Percentiles rank a stretch among this genome's conserved stretches.
These are phyloP conservation scores for Vombatus ursinus DNA, from an alignment of 2,113 vertebrate species.

Conservation along the genomic window DNA sequence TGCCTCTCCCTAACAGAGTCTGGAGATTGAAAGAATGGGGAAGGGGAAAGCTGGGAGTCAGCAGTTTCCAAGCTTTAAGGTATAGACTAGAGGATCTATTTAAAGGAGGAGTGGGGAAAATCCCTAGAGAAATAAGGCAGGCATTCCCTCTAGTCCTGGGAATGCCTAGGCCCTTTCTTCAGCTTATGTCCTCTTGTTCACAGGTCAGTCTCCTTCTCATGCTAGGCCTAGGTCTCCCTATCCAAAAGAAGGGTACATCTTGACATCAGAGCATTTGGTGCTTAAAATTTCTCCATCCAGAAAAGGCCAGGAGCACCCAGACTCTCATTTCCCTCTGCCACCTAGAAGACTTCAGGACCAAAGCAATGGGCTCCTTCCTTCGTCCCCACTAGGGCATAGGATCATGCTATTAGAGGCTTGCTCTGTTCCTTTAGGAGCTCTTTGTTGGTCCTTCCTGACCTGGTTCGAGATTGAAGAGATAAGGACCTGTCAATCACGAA, in stretches of 20 bases:
- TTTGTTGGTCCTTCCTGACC: not conserved
- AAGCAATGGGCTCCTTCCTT: not conserved
- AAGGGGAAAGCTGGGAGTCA: not conserved
- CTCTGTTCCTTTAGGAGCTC: not conserved
- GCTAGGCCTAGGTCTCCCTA: not conserved
- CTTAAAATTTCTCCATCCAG: not conserved
- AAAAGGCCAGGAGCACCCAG: not conserved
- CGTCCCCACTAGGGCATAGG: not conserved
- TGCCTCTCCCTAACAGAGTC: not conserved
- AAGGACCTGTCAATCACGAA: slow-evolving; percentile 7
- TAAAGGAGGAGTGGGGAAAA: not conserved
- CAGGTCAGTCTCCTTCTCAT: not conserved
- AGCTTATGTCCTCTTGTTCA: not conserved
- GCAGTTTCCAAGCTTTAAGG: not conserved
- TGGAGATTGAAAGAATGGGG: not conserved
- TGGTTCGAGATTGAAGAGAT: not conserved
- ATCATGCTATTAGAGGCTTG: not conserved
- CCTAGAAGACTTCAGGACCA: not conserved
- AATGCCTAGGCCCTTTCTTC: not conserved
- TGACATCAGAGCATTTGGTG: not conserved
- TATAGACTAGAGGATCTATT: not conserved
- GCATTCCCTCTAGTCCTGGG: not conserved
- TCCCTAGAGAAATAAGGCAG: not conserved
- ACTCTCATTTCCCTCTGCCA: not conserved
- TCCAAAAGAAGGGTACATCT: not conserved